Evolutionary conservation across 1,140 invertebrate species (phyloP).

Genomic region (Phymastichus coffea): DNA sequence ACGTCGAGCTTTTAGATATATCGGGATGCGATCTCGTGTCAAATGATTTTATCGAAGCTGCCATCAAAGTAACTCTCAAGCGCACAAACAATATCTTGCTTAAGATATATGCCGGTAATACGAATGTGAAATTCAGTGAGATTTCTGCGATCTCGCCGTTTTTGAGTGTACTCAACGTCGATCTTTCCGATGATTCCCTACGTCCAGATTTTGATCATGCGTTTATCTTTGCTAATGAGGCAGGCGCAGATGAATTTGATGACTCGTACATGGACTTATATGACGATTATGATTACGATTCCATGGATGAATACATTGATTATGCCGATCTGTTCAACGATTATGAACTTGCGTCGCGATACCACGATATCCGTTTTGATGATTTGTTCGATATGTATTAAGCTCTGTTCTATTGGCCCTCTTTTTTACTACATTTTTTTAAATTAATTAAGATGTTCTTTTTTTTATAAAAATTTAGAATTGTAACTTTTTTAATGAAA

Average conservation of each 20-base stretch:
- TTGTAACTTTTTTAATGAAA: too few relatives aligned
- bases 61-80: constrained; percentile 31
- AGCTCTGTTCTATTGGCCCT: too few relatives aligned
- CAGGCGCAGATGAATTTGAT: not conserved
- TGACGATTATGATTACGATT: constrained; percentile 2
- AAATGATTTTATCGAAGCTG: constrained; percentile 30
- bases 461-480: too few relatives aligned
- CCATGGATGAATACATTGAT: too few relatives aligned
- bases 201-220: not conserved
- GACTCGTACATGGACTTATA: too few relatives aligned
- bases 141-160: constrained; percentile 38
- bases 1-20: constrained; percentile 38
- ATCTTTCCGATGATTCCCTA: constrained; percentile 18
- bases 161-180: constrained; percentile 41
- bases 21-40: constrained; percentile 34
- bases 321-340: too few relatives aligned
- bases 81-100: constrained; percentile 38
- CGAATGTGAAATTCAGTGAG: constrained; percentile 16
- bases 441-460: too few relatives aligned
- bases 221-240: too few relatives aligned
- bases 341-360: too few relatives aligned
- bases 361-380: too few relatives aligned
- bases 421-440: too few relatives aligned
- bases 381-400: too few relatives aligned
- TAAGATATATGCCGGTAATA: constrained; percentile 39